Conservation (phyloP, 2,113 vertebrate genomes). For the Psophia crepitans region DNA sequence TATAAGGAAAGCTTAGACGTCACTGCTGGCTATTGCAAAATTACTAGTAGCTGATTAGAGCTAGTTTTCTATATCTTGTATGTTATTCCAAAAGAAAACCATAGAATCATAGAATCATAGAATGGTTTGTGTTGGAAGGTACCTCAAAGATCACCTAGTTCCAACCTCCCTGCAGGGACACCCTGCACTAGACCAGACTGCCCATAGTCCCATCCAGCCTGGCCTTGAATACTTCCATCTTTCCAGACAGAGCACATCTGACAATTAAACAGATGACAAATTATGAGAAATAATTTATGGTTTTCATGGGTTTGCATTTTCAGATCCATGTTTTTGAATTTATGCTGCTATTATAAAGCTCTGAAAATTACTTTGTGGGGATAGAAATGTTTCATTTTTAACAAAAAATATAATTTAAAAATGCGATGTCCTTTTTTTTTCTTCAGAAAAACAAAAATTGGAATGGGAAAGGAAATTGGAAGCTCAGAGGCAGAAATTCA, state of each 20-base stretch:
- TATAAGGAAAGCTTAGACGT: not conserved
- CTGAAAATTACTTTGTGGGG: not conserved
- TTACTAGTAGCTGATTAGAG: not conserved
- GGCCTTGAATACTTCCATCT: not conserved
- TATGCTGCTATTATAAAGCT: not conserved
- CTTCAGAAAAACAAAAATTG: not conserved
- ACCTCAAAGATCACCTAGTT: no score
- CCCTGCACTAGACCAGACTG: no score
- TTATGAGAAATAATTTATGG: not conserved
- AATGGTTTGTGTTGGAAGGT: no score
- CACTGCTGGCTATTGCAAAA: not conserved
- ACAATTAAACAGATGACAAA: not conserved
- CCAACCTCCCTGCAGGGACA: no score
- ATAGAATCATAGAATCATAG: no score
- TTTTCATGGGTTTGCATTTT: not conserved
- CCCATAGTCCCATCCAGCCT: no score
- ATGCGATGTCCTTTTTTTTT: not conserved
- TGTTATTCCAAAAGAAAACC: not conserved
- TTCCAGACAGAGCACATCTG: not conserved
- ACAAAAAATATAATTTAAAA: fast-evolving
- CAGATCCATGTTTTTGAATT: not conserved
- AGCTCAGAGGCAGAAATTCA: not conserved
- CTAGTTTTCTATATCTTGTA: not conserved
- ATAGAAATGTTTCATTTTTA: not conserved
- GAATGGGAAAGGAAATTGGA: not conserved